phyloP scores from a whole-genome alignment of 2,113 vertebrate genomes.

The Cheirogaleus medius region DNA sequence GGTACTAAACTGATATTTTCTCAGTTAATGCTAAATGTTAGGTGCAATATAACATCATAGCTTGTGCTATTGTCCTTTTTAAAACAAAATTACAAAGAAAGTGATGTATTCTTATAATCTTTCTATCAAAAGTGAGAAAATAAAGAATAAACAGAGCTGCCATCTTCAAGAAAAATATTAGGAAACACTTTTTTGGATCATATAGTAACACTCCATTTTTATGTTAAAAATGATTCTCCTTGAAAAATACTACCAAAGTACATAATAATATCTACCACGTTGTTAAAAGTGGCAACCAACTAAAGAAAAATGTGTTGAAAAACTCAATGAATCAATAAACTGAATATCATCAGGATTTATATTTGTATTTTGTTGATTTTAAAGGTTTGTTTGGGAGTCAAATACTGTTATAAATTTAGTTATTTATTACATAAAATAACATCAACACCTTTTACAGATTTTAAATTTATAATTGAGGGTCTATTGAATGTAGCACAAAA shows the following conservation, averaged over 20 bases:
- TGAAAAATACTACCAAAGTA: not conserved
- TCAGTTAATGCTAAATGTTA: not conserved
- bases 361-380: not conserved
- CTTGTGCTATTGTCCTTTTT: not conserved
- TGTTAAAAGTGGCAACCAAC: not conserved
- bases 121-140: not conserved
- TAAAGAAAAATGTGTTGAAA: not conserved
- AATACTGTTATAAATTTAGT: not conserved
- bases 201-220: not conserved
- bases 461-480: not conserved
- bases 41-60: not conserved
- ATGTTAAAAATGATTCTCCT: not conserved
- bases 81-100: not conserved
- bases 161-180: not conserved
- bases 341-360: not conserved
- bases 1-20: not conserved
- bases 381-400: not conserved
- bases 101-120: not conserved
- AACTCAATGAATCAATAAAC: not conserved
- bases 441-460: not conserved
- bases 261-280: not conserved
- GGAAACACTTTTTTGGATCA: not conserved
- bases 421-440: not conserved
- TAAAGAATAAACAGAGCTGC: not conserved
- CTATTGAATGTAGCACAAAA: not conserved